Evolutionary conservation across 92 coral and sea anemone genomes (phyloP).

Genomic region (Bergia sp.): DNA sequence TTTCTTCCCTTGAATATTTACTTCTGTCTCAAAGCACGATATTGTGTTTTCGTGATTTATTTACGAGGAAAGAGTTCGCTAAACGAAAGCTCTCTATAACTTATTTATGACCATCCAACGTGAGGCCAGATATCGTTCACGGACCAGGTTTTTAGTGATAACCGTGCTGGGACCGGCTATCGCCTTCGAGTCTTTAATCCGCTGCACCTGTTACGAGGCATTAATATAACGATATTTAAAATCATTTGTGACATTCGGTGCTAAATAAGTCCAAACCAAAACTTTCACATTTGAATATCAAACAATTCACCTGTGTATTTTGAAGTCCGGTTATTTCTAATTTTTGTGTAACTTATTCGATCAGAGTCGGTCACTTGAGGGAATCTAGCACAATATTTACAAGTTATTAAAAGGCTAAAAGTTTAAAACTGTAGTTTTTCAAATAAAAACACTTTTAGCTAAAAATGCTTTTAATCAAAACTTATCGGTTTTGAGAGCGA

Average conservation of each 20-base stretch:
- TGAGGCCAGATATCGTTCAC: not conserved
- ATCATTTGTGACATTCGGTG: not conserved
- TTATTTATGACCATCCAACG: constrained; percentile 4
- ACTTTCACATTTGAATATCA: not conserved
- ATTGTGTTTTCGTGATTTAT: not conserved
- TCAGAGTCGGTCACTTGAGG: not conserved
- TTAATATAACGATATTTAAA: not conserved
- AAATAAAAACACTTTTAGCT: too few species aligned
- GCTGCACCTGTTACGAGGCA: constrained; percentile 10
- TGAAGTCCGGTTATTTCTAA: not conserved
- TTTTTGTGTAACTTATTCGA: too few species aligned
- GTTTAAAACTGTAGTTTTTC: not conserved
- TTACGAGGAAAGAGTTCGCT: not conserved
- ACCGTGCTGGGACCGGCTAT: not conserved
- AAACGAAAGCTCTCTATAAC: not conserved
- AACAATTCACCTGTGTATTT: not conserved
- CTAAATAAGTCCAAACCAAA: not conserved
- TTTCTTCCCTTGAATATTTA: not conserved
- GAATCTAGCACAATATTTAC: not conserved
- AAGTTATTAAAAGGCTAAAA: not conserved
- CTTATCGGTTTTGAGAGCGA: not conserved
- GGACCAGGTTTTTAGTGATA: not conserved
- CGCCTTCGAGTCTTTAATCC: not conserved
- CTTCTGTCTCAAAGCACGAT: constrained; percentile 12
- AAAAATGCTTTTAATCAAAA: not conserved